phyloP scores from a whole-genome alignment of 1,140 invertebrate genomes.

The Papilio polytes region DNA sequence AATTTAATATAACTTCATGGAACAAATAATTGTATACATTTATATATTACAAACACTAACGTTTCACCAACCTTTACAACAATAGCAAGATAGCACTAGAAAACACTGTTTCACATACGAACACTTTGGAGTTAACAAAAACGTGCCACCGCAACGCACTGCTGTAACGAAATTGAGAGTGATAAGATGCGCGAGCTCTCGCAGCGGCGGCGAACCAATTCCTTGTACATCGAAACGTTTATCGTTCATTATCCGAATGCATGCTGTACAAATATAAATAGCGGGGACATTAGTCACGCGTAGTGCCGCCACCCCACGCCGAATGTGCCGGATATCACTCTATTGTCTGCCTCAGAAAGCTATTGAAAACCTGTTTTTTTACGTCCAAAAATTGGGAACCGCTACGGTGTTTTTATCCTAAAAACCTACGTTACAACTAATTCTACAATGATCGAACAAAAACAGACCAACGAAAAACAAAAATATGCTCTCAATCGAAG shows the following conservation, averaged over 20 bases:
- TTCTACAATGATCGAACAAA: not conserved
- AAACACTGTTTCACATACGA: constrained; percentile 26
- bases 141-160: constrained; percentile 23
- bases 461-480: not conserved
- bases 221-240: constrained; percentile 59
- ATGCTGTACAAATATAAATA: constrained; percentile 61
- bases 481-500: not conserved
- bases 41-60: not conserved
- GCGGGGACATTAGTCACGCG: constrained; percentile 63
- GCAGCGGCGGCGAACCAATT: constrained; percentile 51
- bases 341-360: not conserved
- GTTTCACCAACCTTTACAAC: not conserved
- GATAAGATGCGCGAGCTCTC: constrained; percentile 16
- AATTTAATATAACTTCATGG: not conserved
- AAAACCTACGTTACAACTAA: not conserved
- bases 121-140: constrained; percentile 1
- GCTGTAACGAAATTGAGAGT: constrained; percentile 58
- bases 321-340: constrained; percentile 22
- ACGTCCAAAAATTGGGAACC: not conserved
- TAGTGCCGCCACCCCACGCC: constrained; percentile 36
- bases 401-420: not conserved
- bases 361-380: not conserved
- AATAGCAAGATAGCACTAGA: not conserved
- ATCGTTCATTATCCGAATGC: constrained; percentile 64
- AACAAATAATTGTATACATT: not conserved